Base-by-base conservation (phyloP, 2,888 invertebrate genomes). In the Heterodera filipjevi region DNA sequence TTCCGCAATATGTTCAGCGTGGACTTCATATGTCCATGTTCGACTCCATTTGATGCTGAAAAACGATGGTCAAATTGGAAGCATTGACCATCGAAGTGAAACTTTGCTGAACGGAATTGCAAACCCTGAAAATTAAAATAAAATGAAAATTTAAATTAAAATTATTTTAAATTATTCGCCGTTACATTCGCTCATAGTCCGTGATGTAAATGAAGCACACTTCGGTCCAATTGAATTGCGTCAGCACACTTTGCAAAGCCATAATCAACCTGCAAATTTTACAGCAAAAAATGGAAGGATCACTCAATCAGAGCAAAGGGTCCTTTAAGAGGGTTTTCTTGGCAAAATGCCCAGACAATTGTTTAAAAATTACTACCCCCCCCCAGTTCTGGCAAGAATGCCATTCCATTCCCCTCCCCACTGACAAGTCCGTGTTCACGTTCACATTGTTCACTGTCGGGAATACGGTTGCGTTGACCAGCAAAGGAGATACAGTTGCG, bases 181-280 rank as follows among this genome's bases (percentile, higher is more conserved):
- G 30, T 32, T 66, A 75, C 75, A 75, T 75, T 75, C 66, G 53
- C 53, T 71, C 75, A 12, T 73, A 33, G 44, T 79, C 76, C 27
- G 79, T 33, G 10, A 81, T 53, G 68, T 85, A 86, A 22, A 86
- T 77, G 71, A 84, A 83, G 10, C 84, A 85, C 70, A 85, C 85
- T 68, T 86, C 83, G 10, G 78, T 77, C 85, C 85, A 86, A 22
- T 83, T 77, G 68, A 81, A 86, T 66, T 82, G 77, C 30, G 73
- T 71, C 22, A 86, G 30, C 27, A 86, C 74, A 30, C 46, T 64
- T 39, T 71, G 71, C n/a, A 82, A 35, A 22, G 75, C 82, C 53
- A 71, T 53, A 0, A 78, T 79, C 27, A 82, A 64, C 66, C 83
- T 83, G 27, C 46, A 76, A 77, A 46, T 77, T 73, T 44, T 12